Conservation (phyloP, 2,888 invertebrate species). For the Tetrapedia diversipes region DNA sequence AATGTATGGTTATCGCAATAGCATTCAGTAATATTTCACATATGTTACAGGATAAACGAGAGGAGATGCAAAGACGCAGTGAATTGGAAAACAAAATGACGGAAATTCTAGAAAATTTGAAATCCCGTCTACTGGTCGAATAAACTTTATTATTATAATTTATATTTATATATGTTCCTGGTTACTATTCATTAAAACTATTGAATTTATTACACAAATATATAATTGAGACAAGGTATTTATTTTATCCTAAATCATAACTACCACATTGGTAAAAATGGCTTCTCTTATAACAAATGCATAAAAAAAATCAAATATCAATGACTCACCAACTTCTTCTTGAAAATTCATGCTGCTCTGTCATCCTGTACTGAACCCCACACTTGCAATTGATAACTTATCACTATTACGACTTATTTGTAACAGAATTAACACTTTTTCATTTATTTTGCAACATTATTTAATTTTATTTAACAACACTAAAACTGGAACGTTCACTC, state of each 20-base stretch:
- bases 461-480: not conserved
- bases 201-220: not conserved
- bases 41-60: constrained; percentile 73
- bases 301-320: not conserved
- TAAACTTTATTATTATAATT: constrained; percentile 46
- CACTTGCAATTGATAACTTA: not conserved
- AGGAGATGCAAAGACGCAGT: constrained; percentile 66
- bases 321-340: not conserved
- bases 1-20: not conserved
- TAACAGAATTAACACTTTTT: not conserved
- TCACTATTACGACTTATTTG: not conserved
- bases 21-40: not conserved
- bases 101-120: constrained; percentile 75
- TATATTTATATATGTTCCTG: not conserved
- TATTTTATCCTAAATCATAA: not conserved
- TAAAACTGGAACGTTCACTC: not conserved
- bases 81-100: constrained; percentile 74
- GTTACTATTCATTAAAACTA: constrained; percentile 4
- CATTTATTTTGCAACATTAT: not conserved
- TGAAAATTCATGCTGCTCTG: not conserved
- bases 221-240: not conserved
- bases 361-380: not conserved
- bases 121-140: constrained; percentile 74
- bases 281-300: not conserved
- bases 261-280: not conserved